Conservation (phyloP, 2,113 vertebrate species). For the Pangasianodon hypophthalmus region DNA sequence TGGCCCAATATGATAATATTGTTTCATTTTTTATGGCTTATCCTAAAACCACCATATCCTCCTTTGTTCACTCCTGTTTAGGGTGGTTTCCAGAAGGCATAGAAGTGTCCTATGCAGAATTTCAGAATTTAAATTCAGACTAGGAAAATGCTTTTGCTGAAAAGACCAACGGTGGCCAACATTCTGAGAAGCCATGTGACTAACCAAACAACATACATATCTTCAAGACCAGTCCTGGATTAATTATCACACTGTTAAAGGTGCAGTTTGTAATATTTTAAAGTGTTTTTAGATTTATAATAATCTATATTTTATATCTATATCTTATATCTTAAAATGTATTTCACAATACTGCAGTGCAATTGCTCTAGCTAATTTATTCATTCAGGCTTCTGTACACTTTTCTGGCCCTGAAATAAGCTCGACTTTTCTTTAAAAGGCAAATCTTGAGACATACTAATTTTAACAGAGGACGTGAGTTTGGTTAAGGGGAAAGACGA, state of each 20-base stretch:
- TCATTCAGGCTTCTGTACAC: neutral
- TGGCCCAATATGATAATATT: neutral
- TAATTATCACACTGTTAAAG: neutral
- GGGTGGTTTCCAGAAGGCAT: neutral
- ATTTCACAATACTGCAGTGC: neutral
- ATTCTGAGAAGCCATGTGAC: neutral
- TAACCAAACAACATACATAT: neutral
- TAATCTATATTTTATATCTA: neutral
- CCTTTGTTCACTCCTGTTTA: neutral
- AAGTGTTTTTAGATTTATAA: neutral
- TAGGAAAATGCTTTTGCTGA: no score
- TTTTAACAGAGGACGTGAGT: neutral
- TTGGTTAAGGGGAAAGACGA: neutral
- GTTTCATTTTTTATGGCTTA: neutral
- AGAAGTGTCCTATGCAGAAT: no score
- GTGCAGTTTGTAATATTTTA: neutral
- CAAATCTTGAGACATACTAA: neutral
- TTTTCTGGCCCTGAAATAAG: conserved; percentile 3
- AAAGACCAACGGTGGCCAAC: no score
- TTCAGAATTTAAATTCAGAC: no score
- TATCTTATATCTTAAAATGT: neutral
- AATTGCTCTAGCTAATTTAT: neutral
- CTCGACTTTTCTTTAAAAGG: neutral
- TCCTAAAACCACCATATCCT: neutral
- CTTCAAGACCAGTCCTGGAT: neutral